These are phyloP conservation scores for Adela reaumurella DNA, from an alignment of 2,888 invertebrate genomes.

Conservation along the genomic window DNA sequence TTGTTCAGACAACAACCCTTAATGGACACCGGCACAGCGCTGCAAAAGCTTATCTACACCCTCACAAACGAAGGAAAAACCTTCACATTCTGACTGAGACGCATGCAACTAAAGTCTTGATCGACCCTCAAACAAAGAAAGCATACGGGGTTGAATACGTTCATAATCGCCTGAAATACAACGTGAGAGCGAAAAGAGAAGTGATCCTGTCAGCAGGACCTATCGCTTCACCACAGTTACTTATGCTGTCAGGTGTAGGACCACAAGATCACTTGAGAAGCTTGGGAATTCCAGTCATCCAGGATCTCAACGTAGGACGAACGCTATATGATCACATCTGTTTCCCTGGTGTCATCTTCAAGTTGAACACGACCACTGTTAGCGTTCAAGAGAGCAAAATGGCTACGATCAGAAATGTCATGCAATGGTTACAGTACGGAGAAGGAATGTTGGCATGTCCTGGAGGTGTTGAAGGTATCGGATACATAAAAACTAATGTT, in stretches of 20 bases:
- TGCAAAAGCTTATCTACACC: constrained; percentile 62
- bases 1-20: constrained; percentile 59
- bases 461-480: constrained; percentile 65
- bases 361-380: constrained; percentile 32
- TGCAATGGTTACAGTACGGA: constrained; percentile 33
- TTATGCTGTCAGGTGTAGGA: constrained; percentile 80
- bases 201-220: constrained; percentile 84
- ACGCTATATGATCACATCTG: constrained; percentile 62
- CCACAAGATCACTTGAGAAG: constrained; percentile 50
- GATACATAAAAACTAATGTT: constrained; percentile 59
- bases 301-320: constrained; percentile 65
- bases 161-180: constrained; percentile 40
- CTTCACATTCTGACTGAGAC: constrained; percentile 64
- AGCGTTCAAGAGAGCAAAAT: constrained; percentile 26
- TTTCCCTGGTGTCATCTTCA: constrained; percentile 45
- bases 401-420: constrained; percentile 15
- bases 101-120: constrained; percentile 63
- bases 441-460: constrained; percentile 47
- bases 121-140: constrained; percentile 57
- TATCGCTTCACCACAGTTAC: constrained; percentile 83
- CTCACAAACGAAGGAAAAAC: constrained; percentile 58
- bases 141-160: constrained; percentile 68
- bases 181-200: constrained; percentile 66
- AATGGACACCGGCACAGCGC: constrained; percentile 63
- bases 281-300: constrained; percentile 55